Conservation (phyloP, 2,888 invertebrate genomes). For the Tromatobia lineatoria region DNA sequence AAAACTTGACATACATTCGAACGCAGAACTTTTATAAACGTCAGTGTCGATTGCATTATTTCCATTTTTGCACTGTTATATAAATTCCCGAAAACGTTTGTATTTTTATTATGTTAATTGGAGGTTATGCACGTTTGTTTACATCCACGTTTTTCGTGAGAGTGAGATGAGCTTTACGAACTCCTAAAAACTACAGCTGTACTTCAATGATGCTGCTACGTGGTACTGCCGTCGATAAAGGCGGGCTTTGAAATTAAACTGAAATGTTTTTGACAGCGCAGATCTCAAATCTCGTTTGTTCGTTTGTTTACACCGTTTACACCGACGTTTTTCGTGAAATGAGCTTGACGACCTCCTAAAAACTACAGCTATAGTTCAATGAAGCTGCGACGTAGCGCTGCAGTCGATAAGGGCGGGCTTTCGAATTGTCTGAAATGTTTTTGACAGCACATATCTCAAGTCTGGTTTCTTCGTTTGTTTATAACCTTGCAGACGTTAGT, state of each 20-base stretch:
- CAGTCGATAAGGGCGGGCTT: not conserved
- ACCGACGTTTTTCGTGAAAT: not conserved
- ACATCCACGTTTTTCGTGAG: not conserved
- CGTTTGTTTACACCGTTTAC: not conserved
- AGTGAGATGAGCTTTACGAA: not conserved
- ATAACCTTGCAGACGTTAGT: not conserved
- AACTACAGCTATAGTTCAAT: not conserved
- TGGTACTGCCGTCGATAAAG: not conserved
- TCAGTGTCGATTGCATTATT: slow-evolving; percentile 91
- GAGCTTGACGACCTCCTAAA: too few species aligned
- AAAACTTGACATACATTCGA: slow-evolving; percentile 95
- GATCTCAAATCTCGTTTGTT: not conserved
- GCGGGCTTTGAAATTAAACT: not conserved
- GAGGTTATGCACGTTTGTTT: slow-evolving; percentile 10
- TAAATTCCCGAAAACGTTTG: slow-evolving; percentile 35
- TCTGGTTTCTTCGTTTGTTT: not conserved
- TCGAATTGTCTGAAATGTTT: not conserved
- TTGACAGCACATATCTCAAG: not conserved
- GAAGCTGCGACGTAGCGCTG: not conserved
- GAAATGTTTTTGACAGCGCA: not conserved
- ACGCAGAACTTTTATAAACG: slow-evolving; percentile 91
- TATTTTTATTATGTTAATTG: not conserved
- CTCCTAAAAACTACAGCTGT: not conserved
- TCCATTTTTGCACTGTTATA: slow-evolving; percentile 86
- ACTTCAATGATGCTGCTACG: not conserved